Conservation (phyloP, 2,113 vertebrate species). For the Laticauda colubrina region DNA sequence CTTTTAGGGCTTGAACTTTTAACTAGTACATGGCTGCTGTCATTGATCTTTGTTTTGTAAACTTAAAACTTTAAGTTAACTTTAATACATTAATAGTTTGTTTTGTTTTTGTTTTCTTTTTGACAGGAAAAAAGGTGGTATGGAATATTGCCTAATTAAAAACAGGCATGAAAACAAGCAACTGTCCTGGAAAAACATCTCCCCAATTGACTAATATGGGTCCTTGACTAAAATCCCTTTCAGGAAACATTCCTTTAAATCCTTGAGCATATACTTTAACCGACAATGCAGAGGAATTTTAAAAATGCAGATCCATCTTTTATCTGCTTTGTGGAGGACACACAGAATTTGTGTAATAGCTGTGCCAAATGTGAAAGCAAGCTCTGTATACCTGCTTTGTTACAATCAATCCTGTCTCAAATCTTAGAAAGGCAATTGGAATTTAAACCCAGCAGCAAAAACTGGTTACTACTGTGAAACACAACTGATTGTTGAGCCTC, state of each 20-base stretch:
- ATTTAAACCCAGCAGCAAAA: not conserved
- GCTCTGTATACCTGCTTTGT: not conserved
- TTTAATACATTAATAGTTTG: no score
- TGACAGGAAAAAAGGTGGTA: no score
- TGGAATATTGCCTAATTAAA: not conserved
- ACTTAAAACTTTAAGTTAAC: no score
- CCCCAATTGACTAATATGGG: not conserved
- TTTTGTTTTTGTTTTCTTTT: no score
- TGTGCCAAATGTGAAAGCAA: not conserved
- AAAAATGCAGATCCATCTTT: not conserved
- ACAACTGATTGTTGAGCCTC: not conserved
- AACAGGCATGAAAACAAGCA: not conserved
- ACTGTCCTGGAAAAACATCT: not conserved
- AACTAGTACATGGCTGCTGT: not conserved
- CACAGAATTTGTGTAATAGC: not conserved
- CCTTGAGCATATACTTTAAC: no score
- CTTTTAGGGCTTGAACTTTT: not conserved
- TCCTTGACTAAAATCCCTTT: no score
- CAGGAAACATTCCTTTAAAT: no score
- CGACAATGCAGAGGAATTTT: not conserved
- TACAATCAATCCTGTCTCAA: not conserved
- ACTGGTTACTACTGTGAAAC: not conserved
- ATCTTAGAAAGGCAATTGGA: not conserved
- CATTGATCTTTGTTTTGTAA: not conserved
- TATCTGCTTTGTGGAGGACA: not conserved